Conservation (phyloP, 2,888 invertebrate genomes). For the Platycnemis pennipes region DNA sequence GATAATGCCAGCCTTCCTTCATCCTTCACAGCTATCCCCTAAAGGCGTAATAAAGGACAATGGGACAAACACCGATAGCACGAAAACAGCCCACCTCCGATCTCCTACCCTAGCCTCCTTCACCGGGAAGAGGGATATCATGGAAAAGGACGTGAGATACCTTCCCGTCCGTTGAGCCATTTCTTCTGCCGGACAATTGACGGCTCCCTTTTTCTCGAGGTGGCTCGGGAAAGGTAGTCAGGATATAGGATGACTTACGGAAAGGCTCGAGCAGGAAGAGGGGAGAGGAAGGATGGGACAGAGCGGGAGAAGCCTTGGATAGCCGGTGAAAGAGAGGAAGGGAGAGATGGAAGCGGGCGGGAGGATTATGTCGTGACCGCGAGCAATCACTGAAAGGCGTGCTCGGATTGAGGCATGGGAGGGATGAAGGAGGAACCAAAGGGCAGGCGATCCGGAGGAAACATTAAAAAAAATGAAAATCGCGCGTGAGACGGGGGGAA, state of each 20-base stretch:
- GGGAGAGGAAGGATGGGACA: background rate
- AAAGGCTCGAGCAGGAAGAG: background rate
- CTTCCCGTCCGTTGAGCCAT: background rate
- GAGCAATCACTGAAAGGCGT: background rate
- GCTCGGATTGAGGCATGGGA: background rate
- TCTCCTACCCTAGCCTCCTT: background rate
- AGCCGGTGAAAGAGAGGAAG: background rate
- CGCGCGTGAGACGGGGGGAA: background rate
- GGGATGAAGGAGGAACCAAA: background rate
- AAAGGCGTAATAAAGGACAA: no score
- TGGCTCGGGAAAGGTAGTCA: background rate
- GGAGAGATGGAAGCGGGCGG: conserved; percentile 1
- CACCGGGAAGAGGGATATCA: background rate
- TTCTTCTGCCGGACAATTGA: background rate
- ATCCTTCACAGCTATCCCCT: no score
- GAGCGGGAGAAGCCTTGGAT: background rate
- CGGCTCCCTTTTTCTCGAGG: background rate
- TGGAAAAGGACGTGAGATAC: no score
- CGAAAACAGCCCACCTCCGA: background rate
- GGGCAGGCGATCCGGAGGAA: background rate
- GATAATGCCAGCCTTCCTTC: no score
- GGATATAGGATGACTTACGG: background rate
- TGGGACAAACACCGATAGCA: background rate
- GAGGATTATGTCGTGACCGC: background rate
- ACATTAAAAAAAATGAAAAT: background rate